Evolutionary conservation across 1,140 invertebrate genomes (phyloP).

Genomic region (Venturia canescens): DNA sequence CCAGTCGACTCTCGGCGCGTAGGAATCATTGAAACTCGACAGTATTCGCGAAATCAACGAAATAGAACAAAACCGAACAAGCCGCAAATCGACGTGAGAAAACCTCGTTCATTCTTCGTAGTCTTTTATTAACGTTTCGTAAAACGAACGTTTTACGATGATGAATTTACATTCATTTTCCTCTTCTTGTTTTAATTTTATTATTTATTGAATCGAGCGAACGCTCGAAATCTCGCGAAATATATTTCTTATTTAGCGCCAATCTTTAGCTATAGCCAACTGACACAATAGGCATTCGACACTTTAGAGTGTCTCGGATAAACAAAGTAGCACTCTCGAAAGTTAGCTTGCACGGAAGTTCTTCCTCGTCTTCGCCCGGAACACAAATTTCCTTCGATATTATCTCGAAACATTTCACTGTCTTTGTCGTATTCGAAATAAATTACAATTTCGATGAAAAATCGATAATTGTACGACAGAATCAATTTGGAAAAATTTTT

Average conservation of each 20-base stretch:
- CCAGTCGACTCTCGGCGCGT: no score
- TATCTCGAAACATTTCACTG: background rate
- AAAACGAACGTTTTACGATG: background rate
- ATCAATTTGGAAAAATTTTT: no score
- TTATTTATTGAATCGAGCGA: slow-evolving; percentile 33
- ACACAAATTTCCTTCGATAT: background rate
- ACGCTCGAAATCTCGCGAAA: slow-evolving; percentile 24
- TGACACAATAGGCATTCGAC: slow-evolving; percentile 60
- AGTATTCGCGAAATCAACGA: no score
- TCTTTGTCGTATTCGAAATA: background rate
- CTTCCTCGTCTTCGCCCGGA: slow-evolving; percentile 58
- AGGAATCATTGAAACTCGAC: background rate
- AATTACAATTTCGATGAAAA: background rate
- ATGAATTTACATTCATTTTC: background rate
- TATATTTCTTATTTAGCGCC: slow-evolving; percentile 43
- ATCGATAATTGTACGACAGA: background rate
- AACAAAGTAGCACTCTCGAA: slow-evolving; percentile 69
- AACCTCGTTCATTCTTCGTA: background rate
- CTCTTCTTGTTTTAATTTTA: background rate
- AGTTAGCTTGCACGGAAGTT: slow-evolving; percentile 69
- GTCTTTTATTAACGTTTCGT: background rate
- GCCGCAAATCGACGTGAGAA: background rate
- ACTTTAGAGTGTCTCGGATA: slow-evolving; percentile 64
- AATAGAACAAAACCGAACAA: background rate
- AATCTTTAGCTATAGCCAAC: slow-evolving; percentile 64